A percentile compares a stretch with the other conserved stretches of the same genome.
Evolutionary conservation across 2,797 vertebrate genomes (phyloP).

Genomic region (Enteromius thamalakanensis): DNA sequence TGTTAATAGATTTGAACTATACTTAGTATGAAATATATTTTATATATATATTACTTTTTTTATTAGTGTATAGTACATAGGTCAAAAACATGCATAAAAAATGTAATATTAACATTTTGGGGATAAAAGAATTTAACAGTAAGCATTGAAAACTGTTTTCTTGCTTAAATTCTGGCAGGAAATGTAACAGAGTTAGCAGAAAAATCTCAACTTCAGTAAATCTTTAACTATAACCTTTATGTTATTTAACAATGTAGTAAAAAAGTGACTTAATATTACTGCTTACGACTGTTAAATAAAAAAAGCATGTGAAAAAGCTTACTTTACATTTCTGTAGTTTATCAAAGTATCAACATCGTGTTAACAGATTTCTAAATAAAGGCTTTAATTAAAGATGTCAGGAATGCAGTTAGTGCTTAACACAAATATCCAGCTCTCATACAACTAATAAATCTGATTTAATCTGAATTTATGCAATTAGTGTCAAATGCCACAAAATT

Average conservation of each 20-base stretch:
- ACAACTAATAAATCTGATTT: background rate
- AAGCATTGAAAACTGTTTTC: background rate
- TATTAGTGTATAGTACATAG: background rate
- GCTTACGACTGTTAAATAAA: background rate
- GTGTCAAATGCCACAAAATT: background rate
- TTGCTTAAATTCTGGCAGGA: background rate
- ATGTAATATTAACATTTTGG: background rate
- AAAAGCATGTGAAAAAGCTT: background rate
- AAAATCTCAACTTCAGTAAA: constrained; percentile 14
- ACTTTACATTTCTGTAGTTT: background rate
- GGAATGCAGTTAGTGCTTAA: constrained; percentile 13
- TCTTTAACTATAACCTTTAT: background rate
- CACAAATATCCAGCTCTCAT: background rate
- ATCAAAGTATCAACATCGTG: background rate
- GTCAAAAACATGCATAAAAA: background rate
- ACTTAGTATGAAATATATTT: no score
- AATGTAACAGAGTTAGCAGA: background rate
- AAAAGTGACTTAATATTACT: background rate
- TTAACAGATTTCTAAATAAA: background rate
- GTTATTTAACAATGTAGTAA: constrained; percentile 10
- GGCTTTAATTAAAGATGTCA: background rate
- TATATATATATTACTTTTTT: no score
- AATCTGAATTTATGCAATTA: background rate
- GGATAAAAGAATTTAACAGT: background rate
- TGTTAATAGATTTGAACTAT: no score